Conservation (phyloP, 2,113 vertebrate genomes). For the Gracilinanus agilis region DNA sequence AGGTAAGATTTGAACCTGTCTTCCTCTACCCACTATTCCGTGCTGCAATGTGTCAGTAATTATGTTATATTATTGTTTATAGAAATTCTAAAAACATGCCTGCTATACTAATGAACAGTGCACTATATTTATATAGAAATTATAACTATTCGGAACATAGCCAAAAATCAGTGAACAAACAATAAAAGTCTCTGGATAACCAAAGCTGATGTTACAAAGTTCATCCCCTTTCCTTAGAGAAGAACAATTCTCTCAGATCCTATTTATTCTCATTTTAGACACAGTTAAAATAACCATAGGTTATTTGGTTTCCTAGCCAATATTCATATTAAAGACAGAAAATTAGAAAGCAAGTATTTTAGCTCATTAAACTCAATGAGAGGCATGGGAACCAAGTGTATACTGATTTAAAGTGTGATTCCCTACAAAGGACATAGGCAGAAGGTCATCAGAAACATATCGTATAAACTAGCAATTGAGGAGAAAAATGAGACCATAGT, state of each 20-base stretch:
- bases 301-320: background rate
- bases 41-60: background rate
- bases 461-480: background rate
- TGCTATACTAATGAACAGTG: background rate
- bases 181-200: background rate
- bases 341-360: background rate
- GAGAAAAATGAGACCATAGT: background rate
- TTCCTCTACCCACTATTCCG: background rate
- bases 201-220: background rate
- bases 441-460: background rate
- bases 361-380: background rate
- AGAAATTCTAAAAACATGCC: background rate
- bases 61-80: background rate
- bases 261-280: background rate
- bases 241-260: background rate
- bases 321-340: background rate
- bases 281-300: background rate
- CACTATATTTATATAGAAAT: background rate
- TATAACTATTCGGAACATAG: background rate
- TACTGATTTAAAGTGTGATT: background rate
- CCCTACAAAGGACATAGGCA: background rate
- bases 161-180: background rate
- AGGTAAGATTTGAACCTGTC: background rate
- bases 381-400: background rate
- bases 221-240: background rate